Base-by-base conservation (phyloP, 92 coral and sea anemone species). In the Scolanthus callimorphus region DNA sequence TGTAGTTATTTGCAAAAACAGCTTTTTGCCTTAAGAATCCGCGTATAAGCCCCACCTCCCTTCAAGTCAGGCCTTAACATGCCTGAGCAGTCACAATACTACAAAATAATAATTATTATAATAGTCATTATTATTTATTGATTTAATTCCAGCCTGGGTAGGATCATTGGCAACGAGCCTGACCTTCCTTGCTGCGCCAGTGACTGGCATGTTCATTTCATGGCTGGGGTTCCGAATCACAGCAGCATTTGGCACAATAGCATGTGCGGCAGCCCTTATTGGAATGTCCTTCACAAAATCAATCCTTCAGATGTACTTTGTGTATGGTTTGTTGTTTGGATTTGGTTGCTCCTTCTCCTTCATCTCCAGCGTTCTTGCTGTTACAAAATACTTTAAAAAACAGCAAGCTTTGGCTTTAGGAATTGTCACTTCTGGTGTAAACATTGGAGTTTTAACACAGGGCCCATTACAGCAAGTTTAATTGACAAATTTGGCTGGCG, bases 401-500 rank as follows among this genome's bases (percentile, higher is more conserved):
- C 6, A 15, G 15, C 41, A 34, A 6, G 41, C 41, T 6, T 15
- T 34, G 6, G 41, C 41, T 6, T 15, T 34, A 15, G 41, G 41
- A 6, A 34, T 34, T 34, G 6, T 6, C 41, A 34, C 6, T 15
- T 6, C 41, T 34, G 41, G 41, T 34, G 41, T 34, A 15, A 34
- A 34, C 15, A 34, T 34, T 34, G 41, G 41, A 6, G 41, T 34
- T 6, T 34, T 34, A 34, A 34, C 41, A 6, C 41, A 6, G 6
- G 41, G 8, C 15, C 41, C 41, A 34, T 34, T 34, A 34, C 15
- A 15, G 6, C 41, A 34, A 34, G 41, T 34, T 6, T 34, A 34
- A 34, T 34, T 34, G 41, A 34, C 8, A 34, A 34, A 34, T 34
- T 6, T 34, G 41, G 41, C 41, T 34, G 41, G 69, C 39, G 62